Evolutionary conservation across 2,797 vertebrate species (phyloP), one percentile per base, ranked within the genome.

Genomic region (Acanthiza pusilla): DNA sequence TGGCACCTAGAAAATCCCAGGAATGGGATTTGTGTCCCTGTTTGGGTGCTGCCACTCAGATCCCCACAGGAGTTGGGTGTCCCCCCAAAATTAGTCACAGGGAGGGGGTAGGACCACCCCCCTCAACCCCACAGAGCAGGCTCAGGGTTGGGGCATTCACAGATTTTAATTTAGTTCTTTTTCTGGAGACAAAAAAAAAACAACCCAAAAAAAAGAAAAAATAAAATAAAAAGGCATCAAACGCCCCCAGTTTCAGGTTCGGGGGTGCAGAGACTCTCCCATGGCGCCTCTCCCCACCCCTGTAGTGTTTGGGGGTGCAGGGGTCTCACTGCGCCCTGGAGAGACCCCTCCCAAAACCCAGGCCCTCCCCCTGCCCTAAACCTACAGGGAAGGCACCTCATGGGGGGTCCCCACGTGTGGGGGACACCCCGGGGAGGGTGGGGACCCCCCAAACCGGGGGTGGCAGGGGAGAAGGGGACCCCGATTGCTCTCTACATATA

Each of bases 111-210:
- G 10, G 23, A 25, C 16, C 34, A 2, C 15, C 5, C 34, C 14
- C 7, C 14, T 13, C 8, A 7, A 43, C 6, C 34, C 32, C 11
- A 68, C 6, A 63, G 17, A 90, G 22, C 45, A 90, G 23, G 32
- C 16, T 0, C 17, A 81, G 23, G 30, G 40, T 4, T 86, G 89
- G 90, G 92, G 88, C 91, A 94, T 90, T 94, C 88, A 94, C 91
- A 75, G 94, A 85, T 90, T 98, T 98, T 97, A 97, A 97, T 98
- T 97, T 97, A 97, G 88, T 97, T 96, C 32, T 96, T 94, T 96
- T 96, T 88, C 91, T 84, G 67, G 55, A 95, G 62, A 77, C 67
- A 76, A 66, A 83, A 96, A 83, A 96, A 96, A 13, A 23, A 8
- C 23, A 43, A 42, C 11, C 27, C 17, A 8, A 60, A 45, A 51